phyloP scores from a whole-genome alignment of 2,888 invertebrate species.

The Schizaphis graminum region DNA sequence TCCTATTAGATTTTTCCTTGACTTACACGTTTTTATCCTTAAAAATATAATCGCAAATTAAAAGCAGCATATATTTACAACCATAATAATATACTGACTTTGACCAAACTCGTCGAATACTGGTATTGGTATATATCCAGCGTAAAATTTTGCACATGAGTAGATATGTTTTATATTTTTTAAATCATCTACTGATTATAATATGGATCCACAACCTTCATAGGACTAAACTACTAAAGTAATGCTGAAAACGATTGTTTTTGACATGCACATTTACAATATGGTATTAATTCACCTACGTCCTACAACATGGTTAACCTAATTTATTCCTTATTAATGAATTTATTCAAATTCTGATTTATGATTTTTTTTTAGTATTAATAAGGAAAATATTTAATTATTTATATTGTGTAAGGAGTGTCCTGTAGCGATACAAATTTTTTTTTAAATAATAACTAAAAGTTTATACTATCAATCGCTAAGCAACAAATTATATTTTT shows the following conservation, averaged over 20 bases:
- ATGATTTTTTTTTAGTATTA: no score
- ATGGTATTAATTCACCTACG: no score
- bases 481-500: no score
- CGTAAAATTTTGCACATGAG: background rate
- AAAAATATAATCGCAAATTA: background rate
- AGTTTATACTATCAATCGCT: no score
- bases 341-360: no score
- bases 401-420: no score
- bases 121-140: background rate
- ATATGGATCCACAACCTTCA: background rate
- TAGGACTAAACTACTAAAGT: background rate
- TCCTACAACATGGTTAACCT: no score
- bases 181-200: background rate
- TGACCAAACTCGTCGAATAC: background rate
- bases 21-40: background rate
- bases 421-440: no score
- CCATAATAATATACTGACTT: background rate
- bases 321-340: no score
- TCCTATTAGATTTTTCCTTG: background rate
- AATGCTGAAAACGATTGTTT: background rate
- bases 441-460: no score
- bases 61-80: background rate
- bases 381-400: no score
- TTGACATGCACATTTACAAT: no score
- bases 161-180: background rate